Base-by-base conservation (phyloP, 2,113 vertebrate genomes). In the Ivindomyrus marchei region DNA sequence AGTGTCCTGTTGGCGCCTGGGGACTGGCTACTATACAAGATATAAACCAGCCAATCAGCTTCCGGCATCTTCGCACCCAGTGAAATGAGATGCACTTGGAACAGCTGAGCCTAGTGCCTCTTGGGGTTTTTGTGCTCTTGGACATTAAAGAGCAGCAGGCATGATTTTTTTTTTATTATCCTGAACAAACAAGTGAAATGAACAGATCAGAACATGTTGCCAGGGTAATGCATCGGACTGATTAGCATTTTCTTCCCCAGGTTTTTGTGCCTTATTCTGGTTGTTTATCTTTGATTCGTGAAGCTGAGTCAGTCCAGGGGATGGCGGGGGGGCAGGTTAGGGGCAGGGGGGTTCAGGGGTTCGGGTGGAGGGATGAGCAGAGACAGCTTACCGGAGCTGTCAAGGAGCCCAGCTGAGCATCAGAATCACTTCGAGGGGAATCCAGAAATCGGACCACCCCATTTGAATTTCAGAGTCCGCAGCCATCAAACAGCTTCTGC, bases 11-110 rank as follows among this genome's bases (percentile, higher is more conserved):
- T 91, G 92, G 88, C 62, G 90, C 88, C 91, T 89, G 90, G 90
- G 90, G 91, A 88, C 83, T 89, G 89, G 89, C 94, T 92, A 74
- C 92, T 85, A 91, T 93, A 88, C 94, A 85, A 92, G 45, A 52
- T 27, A 93, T 92, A 88, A 92, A 24, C 49, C 92, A 94, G 94
- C 95, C 95, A 94, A 95, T 96, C 93, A 95, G 92, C 91, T 91
- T 85, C 92, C 90, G 85, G 92, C 89, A 92, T 92, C 92, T 93
- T 58, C 90, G 88, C 88, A 92, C 89, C 91, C 92, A 91, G 93
- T 93, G 53, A 95, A 94, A 93, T 94, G 93, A 93, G 88, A 89
- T 92, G 89, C 88, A 80, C 92, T 91, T 92, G 56, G 88, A 92
- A 91, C 92, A 93, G 89, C 91, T 91, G 90, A 90, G 92, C 92